Conservation (phyloP, 64 coral and sea anemone species). For the Pocillopora verrucosa region DNA sequence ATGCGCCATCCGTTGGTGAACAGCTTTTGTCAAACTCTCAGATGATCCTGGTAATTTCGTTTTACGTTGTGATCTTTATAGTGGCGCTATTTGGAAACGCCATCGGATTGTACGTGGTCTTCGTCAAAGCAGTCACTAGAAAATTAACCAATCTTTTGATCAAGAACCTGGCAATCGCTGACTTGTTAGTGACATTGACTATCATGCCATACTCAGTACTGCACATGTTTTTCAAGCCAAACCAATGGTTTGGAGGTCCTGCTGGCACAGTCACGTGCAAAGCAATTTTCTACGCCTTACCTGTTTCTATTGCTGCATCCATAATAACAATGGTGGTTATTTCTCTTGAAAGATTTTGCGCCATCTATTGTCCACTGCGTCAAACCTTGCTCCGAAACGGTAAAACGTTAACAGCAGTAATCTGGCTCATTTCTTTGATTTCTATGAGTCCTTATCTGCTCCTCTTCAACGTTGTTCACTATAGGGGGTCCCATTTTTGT, state of each 20-base stretch:
- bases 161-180: slow-evolving; percentile 58
- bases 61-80: slow-evolving; percentile 33
- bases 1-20: not conserved
- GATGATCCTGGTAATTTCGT: not conserved
- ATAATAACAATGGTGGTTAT: slow-evolving; percentile 61
- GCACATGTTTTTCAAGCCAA: slow-evolving; percentile 4
- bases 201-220: slow-evolving; percentile 28
- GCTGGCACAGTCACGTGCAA: slow-evolving; percentile 48
- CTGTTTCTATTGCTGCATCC: slow-evolving; percentile 53
- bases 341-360: slow-evolving; percentile 61
- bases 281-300: not conserved
- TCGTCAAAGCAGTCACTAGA: slow-evolving; percentile 29
- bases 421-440: slow-evolving; percentile 52
- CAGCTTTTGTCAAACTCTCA: not conserved
- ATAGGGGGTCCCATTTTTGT: not conserved
- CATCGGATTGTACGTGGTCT: slow-evolving; percentile 57
- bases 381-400: slow-evolving; percentile 25
- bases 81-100: slow-evolving; percentile 51
- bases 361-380: slow-evolving; percentile 52
- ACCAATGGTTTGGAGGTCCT: slow-evolving; percentile 52
- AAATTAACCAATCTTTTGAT: slow-evolving; percentile 50
- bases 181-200: slow-evolving; percentile 33
- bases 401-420: slow-evolving; percentile 36
- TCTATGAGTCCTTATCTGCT: slow-evolving; percentile 20
- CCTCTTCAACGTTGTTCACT: not conserved